Evolutionary conservation across 2,113 vertebrate genomes (phyloP).

Genomic region (Laticauda laticaudata): DNA sequence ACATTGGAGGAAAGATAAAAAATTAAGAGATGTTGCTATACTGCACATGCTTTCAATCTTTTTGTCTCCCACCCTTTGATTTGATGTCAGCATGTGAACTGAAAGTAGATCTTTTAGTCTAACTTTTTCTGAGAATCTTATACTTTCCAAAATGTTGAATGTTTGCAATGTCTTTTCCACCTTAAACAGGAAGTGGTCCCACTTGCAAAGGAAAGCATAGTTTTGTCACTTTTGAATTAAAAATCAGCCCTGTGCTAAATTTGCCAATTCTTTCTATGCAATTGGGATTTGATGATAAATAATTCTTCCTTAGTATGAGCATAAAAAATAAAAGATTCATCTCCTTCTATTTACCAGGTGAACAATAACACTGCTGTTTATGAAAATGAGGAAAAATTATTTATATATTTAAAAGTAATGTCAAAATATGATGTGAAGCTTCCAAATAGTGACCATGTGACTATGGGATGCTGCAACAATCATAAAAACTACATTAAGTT

Average conservation of each 20-base stretch:
- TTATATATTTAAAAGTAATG: neutral
- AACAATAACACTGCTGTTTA: neutral
- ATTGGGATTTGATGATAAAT: neutral
- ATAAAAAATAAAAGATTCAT: conserved; percentile 14
- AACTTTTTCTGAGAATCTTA: neutral
- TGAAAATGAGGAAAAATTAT: neutral
- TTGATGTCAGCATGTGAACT: neutral
- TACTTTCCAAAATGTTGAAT: neutral
- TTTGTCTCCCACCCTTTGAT: neutral
- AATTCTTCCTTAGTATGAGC: neutral
- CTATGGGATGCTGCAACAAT: neutral
- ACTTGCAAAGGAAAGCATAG: neutral
- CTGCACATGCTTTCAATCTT: neutral
- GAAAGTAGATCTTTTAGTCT: neutral
- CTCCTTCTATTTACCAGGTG: neutral
- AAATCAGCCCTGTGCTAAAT: neutral
- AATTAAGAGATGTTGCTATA: neutral
- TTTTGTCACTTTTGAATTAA: conserved; percentile 3
- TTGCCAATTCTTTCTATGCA: neutral
- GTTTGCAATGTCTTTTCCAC: neutral
- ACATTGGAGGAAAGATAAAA: neutral
- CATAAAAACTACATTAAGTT: neutral
- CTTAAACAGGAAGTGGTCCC: neutral
- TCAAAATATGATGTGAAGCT: neutral
- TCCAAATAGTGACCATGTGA: neutral